Evolutionary conservation across 2,113 vertebrate species (phyloP).

Genomic region (Pavo muticus): DNA sequence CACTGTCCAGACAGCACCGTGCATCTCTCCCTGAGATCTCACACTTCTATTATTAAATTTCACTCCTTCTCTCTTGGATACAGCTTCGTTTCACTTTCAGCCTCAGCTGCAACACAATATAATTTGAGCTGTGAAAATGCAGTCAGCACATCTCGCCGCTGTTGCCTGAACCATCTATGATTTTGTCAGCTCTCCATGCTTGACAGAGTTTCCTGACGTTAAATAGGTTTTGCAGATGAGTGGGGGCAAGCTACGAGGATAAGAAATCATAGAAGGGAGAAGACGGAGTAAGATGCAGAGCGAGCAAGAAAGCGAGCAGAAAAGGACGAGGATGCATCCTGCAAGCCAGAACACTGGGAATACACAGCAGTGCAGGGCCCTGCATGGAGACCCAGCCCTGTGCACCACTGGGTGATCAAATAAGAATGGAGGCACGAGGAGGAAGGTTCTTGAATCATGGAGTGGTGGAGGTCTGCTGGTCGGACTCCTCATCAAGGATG

Average conservation of each 20-base stretch:
- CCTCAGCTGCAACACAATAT: not conserved
- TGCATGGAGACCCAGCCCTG: fast-evolving
- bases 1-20: not conserved
- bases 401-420: fast-evolving
- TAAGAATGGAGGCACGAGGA: not conserved
- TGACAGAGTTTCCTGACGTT: not conserved
- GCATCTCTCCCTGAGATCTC: not conserved
- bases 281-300: fast-evolving
- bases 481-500: too few relatives aligned
- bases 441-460: too few relatives aligned
- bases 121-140: not conserved
- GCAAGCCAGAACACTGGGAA: fast-evolving
- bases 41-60: not conserved
- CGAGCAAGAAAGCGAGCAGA: not conserved
- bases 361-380: fast-evolving
- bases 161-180: not conserved
- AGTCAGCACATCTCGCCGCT: not conserved
- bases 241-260: not conserved
- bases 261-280: not conserved
- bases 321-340: not conserved
- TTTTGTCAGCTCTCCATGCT: not conserved
- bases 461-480: not conserved
- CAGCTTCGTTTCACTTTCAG: not conserved
- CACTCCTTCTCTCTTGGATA: not conserved
- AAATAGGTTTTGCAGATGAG: not conserved